phyloP scores from a whole-genome alignment of 2,888 invertebrate genomes.

The Gymnocheta viridis region DNA sequence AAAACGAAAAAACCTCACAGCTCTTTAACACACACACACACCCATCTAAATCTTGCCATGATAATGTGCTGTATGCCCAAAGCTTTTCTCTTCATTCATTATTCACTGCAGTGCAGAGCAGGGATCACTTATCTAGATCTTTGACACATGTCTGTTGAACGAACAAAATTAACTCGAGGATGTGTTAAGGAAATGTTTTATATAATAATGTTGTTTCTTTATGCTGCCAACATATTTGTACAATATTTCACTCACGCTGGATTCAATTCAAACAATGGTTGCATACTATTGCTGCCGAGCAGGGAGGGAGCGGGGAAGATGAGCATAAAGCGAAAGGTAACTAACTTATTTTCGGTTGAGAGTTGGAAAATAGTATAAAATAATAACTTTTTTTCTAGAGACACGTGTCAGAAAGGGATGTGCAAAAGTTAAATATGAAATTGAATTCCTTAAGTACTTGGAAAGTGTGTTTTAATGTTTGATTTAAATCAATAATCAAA shows the following conservation, averaged over 20 bases:
- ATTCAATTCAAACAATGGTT: background rate
- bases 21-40: background rate
- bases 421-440: background rate
- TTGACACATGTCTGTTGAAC: slow-evolving; percentile 70
- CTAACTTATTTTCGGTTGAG: slow-evolving; percentile 15
- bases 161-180: slow-evolving; percentile 55
- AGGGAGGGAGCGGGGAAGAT: background rate
- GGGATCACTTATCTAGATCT: slow-evolving; percentile 71
- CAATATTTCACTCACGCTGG: background rate
- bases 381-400: background rate
- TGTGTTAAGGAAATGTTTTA: slow-evolving; percentile 54
- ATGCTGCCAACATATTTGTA: slow-evolving; percentile 6
- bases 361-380: background rate
- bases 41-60: slow-evolving; percentile 43
- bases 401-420: slow-evolving; percentile 14
- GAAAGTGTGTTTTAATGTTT: slow-evolving; percentile 24
- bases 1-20: slow-evolving; percentile 12
- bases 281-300: background rate
- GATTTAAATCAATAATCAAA: slow-evolving; percentile 37
- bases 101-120: background rate
- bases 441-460: slow-evolving; percentile 15
- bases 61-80: slow-evolving; percentile 40
- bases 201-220: slow-evolving; percentile 47
- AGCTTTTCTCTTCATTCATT: background rate
- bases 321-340: background rate